Conservation (phyloP, 2,888 invertebrate genomes). For the Tridacna crocea region DNA sequence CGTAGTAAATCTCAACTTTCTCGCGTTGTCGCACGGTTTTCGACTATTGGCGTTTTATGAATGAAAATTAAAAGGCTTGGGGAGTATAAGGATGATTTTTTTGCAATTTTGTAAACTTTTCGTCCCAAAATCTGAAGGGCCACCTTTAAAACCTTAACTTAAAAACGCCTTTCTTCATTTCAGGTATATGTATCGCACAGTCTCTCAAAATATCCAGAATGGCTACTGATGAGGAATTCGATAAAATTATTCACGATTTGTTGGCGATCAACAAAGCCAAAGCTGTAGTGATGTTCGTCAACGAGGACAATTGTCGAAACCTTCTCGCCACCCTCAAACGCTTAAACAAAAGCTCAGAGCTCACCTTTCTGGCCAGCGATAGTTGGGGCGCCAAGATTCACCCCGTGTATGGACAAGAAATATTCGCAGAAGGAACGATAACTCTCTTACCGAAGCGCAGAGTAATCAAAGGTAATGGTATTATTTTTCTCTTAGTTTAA, state of each 20-base stretch:
- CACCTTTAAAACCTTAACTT: no score
- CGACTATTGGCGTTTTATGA: no score
- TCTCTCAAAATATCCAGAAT: conserved; percentile 87
- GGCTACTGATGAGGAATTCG: conserved; percentile 87
- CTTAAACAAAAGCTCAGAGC: conserved; percentile 72
- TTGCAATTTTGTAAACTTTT: no score
- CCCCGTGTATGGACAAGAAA: conserved; percentile 81
- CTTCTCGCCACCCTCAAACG: conserved; percentile 76
- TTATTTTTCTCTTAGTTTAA: no score
- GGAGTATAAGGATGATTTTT: no score
- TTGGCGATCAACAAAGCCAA: conserved; percentile 86
- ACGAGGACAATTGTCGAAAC: conserved; percentile 88
- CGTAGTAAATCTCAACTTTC: no score
- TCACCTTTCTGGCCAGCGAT: conserved; percentile 82
- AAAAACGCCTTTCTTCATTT: conserved; percentile 48
- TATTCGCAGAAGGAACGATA: conserved; percentile 81
- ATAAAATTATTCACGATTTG: conserved; percentile 87
- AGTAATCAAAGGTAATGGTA: conserved; percentile 75
- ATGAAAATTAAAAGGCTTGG: no score
- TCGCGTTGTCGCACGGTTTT: no score
- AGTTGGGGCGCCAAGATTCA: conserved; percentile 84
- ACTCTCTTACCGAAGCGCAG: conserved; percentile 82
- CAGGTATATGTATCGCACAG: conserved; percentile 87
- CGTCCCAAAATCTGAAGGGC: no score
- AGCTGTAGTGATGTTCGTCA: conserved; percentile 89